Percentiles rank a stretch among this genome's conserved stretches.
These are phyloP conservation scores for Drosophila fuyamai DNA, from an alignment of 1,140 invertebrate species.

Conservation along the genomic window DNA sequence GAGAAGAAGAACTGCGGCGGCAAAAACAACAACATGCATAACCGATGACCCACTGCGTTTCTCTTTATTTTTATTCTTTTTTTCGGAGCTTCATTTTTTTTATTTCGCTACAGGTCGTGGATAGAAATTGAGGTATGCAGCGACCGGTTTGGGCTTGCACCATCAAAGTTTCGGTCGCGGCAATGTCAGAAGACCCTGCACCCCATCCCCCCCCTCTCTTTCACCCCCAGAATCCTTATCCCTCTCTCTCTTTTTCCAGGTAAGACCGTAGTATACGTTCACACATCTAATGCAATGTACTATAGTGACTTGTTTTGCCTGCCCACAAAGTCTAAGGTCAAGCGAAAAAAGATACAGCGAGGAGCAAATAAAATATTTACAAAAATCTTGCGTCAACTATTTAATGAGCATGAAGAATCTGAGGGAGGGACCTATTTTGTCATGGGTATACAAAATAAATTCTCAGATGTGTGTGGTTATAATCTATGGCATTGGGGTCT, in stretches of 20 bases:
- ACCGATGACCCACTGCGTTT: conserved; percentile 81
- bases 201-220: conserved; percentile 14
- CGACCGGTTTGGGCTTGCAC: conserved; percentile 80
- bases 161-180: conserved; percentile 54
- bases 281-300: conserved; percentile 70
- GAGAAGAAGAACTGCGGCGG: conserved; percentile 15
- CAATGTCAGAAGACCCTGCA: conserved; percentile 39
- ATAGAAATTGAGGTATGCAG: conserved; percentile 80
- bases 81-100: conserved; percentile 46
- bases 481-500: not conserved
- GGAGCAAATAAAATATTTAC: conserved; percentile 44
- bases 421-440: conserved; percentile 51
- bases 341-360: conserved; percentile 36
- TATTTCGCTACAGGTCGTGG: conserved; percentile 75
- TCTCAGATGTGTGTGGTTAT: conserved; percentile 16
- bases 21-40: conserved; percentile 59
- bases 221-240: conserved; percentile 4
- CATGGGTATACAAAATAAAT: conserved; percentile 50
- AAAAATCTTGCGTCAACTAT: conserved; percentile 70
- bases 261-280: conserved; percentile 57
- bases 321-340: conserved; percentile 76
- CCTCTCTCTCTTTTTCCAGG: conserved; percentile 14
- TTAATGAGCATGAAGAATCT: conserved; percentile 65
- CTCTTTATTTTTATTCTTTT: conserved; percentile 70
- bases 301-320: conserved; percentile 68